phyloP scores from a whole-genome alignment of 2,113 vertebrate species.

The Macrotis lagotis region DNA sequence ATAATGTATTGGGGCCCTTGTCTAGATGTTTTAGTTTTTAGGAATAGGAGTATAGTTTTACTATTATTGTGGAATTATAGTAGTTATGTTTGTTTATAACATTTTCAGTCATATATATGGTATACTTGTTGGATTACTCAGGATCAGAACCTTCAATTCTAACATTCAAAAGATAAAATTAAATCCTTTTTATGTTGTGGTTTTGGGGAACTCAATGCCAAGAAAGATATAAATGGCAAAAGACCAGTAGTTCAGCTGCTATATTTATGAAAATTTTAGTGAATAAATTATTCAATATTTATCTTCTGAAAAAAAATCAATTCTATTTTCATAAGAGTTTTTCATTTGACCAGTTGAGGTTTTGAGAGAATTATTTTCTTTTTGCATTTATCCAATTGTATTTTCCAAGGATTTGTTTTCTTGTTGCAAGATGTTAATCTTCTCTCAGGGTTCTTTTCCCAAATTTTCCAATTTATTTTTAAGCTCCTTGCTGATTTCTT shows the following conservation, averaged over 20 bases:
- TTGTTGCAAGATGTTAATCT: too few species aligned
- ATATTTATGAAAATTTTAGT: background rate
- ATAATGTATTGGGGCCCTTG: background rate
- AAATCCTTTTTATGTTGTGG: constrained; percentile 7
- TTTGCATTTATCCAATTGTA: too few species aligned
- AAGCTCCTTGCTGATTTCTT: too few species aligned
- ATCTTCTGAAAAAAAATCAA: background rate
- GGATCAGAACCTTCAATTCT: background rate
- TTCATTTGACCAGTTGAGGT: too few species aligned
- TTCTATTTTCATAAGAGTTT: too few species aligned
- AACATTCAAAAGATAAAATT: constrained; percentile 29
- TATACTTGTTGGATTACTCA: constrained; percentile 23
- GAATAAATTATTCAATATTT: constrained; percentile 2
- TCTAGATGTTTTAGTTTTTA: background rate
- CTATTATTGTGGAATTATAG: too few species aligned
- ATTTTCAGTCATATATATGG: background rate
- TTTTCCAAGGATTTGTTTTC: too few species aligned
- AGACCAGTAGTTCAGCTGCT: background rate
- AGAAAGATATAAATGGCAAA: constrained; percentile 2
- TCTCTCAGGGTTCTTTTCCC: too few species aligned
- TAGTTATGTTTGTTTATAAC: too few species aligned
- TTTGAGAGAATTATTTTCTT: too few species aligned
- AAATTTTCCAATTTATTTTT: too few species aligned
- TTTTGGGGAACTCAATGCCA: constrained; percentile 42
- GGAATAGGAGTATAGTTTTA: too few species aligned